Base-by-base conservation (phyloP, 2,888 invertebrate species). In the Ryuthela nishihirai region DNA sequence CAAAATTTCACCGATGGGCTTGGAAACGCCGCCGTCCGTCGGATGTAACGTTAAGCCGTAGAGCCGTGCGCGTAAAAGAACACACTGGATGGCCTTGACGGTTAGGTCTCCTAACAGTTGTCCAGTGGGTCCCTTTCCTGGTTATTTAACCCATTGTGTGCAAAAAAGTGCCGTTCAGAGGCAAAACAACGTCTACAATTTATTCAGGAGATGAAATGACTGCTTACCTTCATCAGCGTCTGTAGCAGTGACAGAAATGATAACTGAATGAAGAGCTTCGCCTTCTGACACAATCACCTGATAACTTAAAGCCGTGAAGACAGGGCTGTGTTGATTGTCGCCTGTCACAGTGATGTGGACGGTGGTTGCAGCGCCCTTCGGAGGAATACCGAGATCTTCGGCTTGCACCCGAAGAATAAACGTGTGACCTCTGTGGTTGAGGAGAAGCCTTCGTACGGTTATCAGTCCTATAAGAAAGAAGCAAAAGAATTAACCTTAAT, bases 261-360 rank as follows among this genome's bases (percentile, higher is more conserved):
- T 4, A 15, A 15, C 17, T 4, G 34, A 34, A 15, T 17, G n/a
- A 15, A 34, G 4, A 34, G 88, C 86, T 71, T 89, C 89, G 73
- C 91, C 91, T 78, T 95, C 94, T 0, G 89, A 87, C 0, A 95
- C 88, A 61, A 89, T 86, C 0, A 89, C 90, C 77, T 91, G 88
- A 73, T 91, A 91, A 68, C 86, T 87, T 7, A 66, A 64, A 0
- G 87, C 87, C 5, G 85, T 86, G 71, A 94, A 95, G 47, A 83
- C 82, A 0, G 95, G 95, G 1, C 83, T 79, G 70, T 83, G 80
- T 35, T 79, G 77, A 73, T 95, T 95, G 72, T 88, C 87, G 2
- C 88, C 90, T 0, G 92, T 90, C 0, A 91, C 83, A 3, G 89
- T 82, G 64, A 46, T 70, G 70, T 34, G n/a, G n/a, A 34, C n/a